phyloP scores from a whole-genome alignment of 64 coral and sea anemone species.

The Actinia tenebrosa region DNA sequence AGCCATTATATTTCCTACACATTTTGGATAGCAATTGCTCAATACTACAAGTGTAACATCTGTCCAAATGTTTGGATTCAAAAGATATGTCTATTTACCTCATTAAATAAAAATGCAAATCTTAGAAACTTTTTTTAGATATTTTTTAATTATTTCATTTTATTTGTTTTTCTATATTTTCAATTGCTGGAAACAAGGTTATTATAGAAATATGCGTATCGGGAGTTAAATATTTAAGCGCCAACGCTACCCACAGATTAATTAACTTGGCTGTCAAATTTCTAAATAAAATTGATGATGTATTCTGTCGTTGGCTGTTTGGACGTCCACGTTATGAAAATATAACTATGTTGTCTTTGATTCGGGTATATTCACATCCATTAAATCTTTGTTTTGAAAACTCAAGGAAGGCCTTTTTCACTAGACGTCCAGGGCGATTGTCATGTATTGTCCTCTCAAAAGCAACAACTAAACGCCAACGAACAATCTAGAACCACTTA shows the following conservation, averaged over 20 bases:
- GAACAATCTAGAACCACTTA: constrained; percentile 6
- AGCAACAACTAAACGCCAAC: neutral
- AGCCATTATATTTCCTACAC: neutral
- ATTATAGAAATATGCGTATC: neutral
- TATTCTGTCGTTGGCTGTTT: neutral
- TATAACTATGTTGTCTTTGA: neutral
- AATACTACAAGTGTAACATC: neutral
- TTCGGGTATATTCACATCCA: neutral
- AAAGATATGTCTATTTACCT: neutral
- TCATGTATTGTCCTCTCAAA: neutral
- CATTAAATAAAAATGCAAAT: neutral
- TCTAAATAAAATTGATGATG: neutral
- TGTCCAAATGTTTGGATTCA: neutral
- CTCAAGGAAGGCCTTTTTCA: neutral
- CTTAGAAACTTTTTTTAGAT: neutral
- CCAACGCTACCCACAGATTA: neutral
- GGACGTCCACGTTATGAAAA: neutral
- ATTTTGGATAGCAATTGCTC: neutral
- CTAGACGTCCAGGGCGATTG: neutral
- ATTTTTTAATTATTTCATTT: neutral
- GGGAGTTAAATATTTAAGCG: neutral
- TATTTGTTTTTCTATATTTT: neutral
- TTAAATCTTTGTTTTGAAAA: constrained; percentile 10
- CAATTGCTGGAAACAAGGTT: neutral
- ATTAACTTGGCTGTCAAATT: neutral